Conservation (phyloP, 1,140 invertebrate species). For the Cotesia vestalis region DNA sequence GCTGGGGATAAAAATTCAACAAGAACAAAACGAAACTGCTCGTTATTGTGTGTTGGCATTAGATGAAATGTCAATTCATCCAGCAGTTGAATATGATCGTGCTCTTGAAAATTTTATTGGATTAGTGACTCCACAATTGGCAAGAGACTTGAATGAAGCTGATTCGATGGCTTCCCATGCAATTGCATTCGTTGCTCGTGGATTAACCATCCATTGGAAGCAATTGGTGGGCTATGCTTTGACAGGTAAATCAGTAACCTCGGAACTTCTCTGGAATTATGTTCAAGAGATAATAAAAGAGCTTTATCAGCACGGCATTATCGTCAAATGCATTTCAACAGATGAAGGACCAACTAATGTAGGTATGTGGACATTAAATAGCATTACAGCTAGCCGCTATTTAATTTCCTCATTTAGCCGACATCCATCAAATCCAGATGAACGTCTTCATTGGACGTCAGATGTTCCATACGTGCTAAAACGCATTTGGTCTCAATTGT, state of each 20-base stretch:
- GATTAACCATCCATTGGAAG: slow-evolving; percentile 17
- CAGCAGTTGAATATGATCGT: slow-evolving; percentile 22
- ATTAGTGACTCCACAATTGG: slow-evolving; percentile 16
- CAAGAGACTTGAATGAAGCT: slow-evolving; percentile 4
- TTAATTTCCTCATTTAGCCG: neutral
- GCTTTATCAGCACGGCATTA: neutral
- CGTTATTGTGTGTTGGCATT: slow-evolving; percentile 12
- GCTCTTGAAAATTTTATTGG: slow-evolving; percentile 22
- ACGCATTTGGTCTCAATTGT: slow-evolving; percentile 21
- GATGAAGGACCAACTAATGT: slow-evolving; percentile 12
- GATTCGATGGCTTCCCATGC: slow-evolving; percentile 8
- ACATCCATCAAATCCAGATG: slow-evolving; percentile 3
- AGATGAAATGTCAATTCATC: slow-evolving; percentile 27
- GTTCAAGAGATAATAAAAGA: neutral
- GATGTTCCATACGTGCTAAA: slow-evolving; percentile 27
- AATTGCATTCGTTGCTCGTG: slow-evolving; percentile 18
- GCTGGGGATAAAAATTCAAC: slow-evolving; percentile 15
- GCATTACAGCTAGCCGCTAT: neutral
- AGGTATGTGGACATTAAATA: slow-evolving; percentile 8
- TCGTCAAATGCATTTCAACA: slow-evolving; percentile 15
- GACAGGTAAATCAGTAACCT: neutral
- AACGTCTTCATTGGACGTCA: slow-evolving; percentile 14
- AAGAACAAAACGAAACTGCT: slow-evolving; percentile 18
- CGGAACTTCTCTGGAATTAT: slow-evolving; percentile 6
- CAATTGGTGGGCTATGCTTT: slow-evolving; percentile 23